Conservation (phyloP, 2,888 invertebrate species). For the Patella ulyssiponensis region DNA sequence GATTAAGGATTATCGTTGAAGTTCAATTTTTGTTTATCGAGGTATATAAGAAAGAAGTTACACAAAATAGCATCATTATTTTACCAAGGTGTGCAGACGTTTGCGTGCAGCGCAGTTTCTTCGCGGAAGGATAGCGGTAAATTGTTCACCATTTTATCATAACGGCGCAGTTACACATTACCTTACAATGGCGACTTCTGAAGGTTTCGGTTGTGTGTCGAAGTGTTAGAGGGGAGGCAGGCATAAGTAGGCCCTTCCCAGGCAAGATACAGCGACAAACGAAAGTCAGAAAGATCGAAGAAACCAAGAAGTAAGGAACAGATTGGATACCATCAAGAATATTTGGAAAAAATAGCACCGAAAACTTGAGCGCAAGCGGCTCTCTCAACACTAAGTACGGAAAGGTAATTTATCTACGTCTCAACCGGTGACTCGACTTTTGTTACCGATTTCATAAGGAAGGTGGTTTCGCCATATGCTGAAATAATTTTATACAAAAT, state of each 20-base stretch:
- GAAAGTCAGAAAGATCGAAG: constrained; percentile 24
- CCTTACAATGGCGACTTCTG: constrained; percentile 27
- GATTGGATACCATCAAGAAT: constrained; percentile 20
- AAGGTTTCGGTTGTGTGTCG: constrained; percentile 20
- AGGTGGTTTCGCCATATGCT: neutral
- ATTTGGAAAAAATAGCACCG: neutral
- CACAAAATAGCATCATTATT: neutral
- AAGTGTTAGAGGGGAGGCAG: constrained; percentile 25
- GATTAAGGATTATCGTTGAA: neutral
- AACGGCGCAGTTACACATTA: constrained; percentile 27
- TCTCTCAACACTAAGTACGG: neutral
- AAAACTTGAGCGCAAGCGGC: neutral
- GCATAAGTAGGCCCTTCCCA: constrained; percentile 20
- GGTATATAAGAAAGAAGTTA: neutral
- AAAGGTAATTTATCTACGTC: neutral
- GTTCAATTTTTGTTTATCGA: neutral
- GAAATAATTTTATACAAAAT: neutral
- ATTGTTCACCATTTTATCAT: constrained; percentile 6
- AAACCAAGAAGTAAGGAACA: constrained; percentile 9
- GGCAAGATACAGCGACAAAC: constrained; percentile 24
- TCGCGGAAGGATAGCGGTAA: constrained; percentile 4
- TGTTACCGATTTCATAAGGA: constrained; percentile 7
- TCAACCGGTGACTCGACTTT: constrained; percentile 3
- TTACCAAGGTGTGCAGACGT: neutral
- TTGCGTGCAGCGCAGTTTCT: constrained; percentile 4